Base-by-base conservation (phyloP, 2,888 invertebrate species). In the Drosophila helvetica region DNA sequence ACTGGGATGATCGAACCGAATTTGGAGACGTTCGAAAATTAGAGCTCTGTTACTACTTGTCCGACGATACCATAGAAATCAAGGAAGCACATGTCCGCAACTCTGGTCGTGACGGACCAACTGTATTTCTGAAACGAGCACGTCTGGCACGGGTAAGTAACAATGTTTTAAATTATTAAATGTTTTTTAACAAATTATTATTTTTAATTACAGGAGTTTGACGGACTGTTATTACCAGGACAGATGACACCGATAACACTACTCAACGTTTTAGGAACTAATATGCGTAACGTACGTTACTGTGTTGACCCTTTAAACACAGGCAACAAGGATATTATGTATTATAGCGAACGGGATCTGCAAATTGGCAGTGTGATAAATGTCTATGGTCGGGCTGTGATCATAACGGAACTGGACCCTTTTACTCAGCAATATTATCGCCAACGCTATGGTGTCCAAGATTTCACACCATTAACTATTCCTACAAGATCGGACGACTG, bases 11-110 rank as follows among this genome's bases (percentile, higher is more conserved):
- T 89, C 94, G 95, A 8, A 94, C 94, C 1, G 94, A 95, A 86
- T 95, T 95, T 89, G 98, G 98, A 0, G 94, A 95, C 65, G 91
- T 97, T 25, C 96, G 97, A 75, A 93, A 95, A 82, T 92, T 98
- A 66, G 96, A 97, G 89, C 93, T 98, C 10, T 95, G 96, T 86
- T 98, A 96, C 90, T 98, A 96, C 91, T 93, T 98, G 50, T 95
- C 96, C 0, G 98, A 98, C 87, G 96, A 97, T 84, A 97, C 97
- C 0, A 95, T 98, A 15, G 97, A 98, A 91, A 95, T 98, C 9
- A 95, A 96, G 80, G 98, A 98, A 92, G 93, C 93, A 19, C 90
- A 94, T 54, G 92, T 94, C 1, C 93, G 94, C 0, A 95, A 95
- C 89, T 94, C 95, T 0, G 96, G 96, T 0, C 93, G 94, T 55